phyloP scores from a whole-genome alignment of 2,113 vertebrate species.

The Sphaerodactylus townsendi region DNA sequence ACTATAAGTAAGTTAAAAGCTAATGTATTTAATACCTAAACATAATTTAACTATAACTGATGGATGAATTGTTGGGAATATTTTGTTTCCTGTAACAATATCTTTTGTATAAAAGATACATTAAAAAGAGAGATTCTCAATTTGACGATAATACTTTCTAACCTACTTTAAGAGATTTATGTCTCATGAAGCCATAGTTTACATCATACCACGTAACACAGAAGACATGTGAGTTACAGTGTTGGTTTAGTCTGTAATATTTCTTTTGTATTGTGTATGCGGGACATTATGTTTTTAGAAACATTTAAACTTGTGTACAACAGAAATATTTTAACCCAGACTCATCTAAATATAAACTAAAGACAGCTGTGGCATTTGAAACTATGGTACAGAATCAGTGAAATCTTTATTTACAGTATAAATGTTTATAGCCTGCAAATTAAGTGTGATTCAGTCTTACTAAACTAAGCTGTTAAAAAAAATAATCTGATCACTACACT shows the following conservation, averaged over 20 bases:
- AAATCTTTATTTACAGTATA: neutral
- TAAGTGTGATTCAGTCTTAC: neutral
- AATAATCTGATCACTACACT: neutral
- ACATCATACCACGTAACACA: neutral
- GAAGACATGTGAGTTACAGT: neutral
- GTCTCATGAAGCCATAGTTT: neutral
- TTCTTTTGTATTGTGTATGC: constrained; percentile 11
- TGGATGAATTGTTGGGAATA: neutral
- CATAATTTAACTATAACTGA: neutral
- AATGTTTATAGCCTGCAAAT: neutral
- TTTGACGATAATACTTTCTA: neutral
- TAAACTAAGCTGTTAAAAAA: neutral
- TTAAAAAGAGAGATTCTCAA: neutral
- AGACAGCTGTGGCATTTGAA: neutral
- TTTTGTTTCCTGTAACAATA: neutral
- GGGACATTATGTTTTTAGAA: neutral
- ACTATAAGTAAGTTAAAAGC: constrained; percentile 2
- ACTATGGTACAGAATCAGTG: neutral
- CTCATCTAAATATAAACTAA: neutral
- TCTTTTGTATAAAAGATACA: neutral
- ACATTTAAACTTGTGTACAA: neutral
- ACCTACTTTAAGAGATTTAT: neutral
- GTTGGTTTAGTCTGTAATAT: constrained; percentile 20
- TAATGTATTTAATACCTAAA: constrained; percentile 5
- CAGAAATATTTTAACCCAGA: neutral